These are phyloP conservation scores for Macquaria australasica DNA, from an alignment of 2,113 vertebrate species.

Conservation along the genomic window DNA sequence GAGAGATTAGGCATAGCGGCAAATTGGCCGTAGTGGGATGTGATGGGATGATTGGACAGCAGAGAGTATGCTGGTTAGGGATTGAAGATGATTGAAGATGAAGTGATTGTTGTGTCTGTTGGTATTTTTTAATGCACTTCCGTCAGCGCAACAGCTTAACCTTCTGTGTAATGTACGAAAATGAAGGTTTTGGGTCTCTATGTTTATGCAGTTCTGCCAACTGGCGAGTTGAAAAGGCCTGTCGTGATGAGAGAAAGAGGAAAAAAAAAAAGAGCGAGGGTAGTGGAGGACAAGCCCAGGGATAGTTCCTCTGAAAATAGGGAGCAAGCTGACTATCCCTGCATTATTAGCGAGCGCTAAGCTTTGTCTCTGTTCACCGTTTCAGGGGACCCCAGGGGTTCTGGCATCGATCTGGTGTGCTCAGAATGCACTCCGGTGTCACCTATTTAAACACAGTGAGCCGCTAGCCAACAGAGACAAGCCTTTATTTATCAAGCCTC, in stretches of 20 bases:
- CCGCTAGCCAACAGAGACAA: conserved; percentile 75
- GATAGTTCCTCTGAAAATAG: conserved; percentile 73
- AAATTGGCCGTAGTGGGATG: conserved; percentile 65
- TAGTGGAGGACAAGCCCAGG: conserved; percentile 55
- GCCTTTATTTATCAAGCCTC: conserved; percentile 82
- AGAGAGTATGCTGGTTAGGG: conserved; percentile 41
- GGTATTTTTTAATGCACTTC: conserved; percentile 61
- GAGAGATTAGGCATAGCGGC: conserved; percentile 61
- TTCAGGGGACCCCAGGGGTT: conserved; percentile 81
- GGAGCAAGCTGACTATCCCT: conserved; percentile 72
- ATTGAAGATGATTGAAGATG: conserved; percentile 46
- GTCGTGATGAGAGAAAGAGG: conserved; percentile 42
- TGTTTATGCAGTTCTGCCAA: conserved; percentile 65
- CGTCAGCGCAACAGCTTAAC: conserved; percentile 59
- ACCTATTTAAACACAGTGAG: conserved; percentile 81
- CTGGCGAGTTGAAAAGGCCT: conserved; percentile 58
- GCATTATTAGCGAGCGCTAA: conserved; percentile 80
- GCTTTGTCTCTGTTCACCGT: conserved; percentile 81
- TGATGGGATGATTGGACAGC: conserved; percentile 64
- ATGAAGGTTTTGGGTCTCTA: conserved; percentile 45
- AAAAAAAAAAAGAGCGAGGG: conserved; percentile 28
- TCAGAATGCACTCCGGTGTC: conserved; percentile 81
- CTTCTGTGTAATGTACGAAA: conserved; percentile 56
- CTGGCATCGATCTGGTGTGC: conserved; percentile 80
- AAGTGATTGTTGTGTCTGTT: conserved; percentile 51